Conservation (phyloP, 53 echinoderm and acorn worm species). For the Patiria pectinifera region DNA sequence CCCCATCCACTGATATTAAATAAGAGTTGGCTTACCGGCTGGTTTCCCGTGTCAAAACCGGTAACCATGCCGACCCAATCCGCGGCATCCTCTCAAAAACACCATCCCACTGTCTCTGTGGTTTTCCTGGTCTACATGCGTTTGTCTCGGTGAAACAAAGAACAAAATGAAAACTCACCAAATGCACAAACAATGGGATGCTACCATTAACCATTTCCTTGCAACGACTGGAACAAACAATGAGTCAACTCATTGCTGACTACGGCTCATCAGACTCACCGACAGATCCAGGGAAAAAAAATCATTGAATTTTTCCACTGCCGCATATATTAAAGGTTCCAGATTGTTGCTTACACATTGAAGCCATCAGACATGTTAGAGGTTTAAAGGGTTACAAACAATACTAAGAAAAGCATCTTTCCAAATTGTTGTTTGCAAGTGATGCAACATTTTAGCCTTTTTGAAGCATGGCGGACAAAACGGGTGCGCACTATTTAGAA, state of each 20-base stretch:
- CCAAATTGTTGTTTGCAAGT: too few relatives aligned
- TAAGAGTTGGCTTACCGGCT: not conserved
- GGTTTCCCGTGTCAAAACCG: slow-evolving; percentile 2
- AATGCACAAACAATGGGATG: slow-evolving; percentile 6
- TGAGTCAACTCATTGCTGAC: not conserved
- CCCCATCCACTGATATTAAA: not conserved
- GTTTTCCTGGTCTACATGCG: not conserved
- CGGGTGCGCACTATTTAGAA: too few relatives aligned
- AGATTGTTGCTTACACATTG: too few relatives aligned
- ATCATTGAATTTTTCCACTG: too few relatives aligned
- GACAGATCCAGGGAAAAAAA: not conserved
- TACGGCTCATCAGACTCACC: not conserved
- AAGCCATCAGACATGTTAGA: too few relatives aligned
- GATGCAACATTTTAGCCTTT: too few relatives aligned
- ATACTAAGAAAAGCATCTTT: too few relatives aligned
- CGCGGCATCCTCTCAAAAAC: not conserved
- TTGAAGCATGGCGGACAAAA: too few relatives aligned
- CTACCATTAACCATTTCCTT: slow-evolving; percentile 10
- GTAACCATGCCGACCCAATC: slow-evolving; percentile 11
- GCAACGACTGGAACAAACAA: not conserved
- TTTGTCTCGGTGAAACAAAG: not conserved
- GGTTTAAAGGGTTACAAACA: too few relatives aligned
- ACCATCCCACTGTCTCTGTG: slow-evolving; percentile 32
- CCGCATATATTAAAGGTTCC: too few relatives aligned
- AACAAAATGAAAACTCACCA: not conserved